Conservation (phyloP, 2,113 vertebrate genomes). For the Macaca fascicularis region DNA sequence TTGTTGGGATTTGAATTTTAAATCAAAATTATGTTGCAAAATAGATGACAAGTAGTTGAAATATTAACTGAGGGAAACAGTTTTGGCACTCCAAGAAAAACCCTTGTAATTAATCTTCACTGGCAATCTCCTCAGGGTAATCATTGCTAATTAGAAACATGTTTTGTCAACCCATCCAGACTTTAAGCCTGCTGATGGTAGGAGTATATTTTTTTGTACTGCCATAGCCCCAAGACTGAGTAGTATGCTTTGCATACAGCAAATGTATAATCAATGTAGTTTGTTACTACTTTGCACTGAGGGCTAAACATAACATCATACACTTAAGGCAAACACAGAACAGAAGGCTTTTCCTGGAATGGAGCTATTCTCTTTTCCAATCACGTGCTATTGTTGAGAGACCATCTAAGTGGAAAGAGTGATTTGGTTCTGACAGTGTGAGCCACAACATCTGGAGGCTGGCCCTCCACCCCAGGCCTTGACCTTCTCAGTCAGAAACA, state of each 20-base stretch:
- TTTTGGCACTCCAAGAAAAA: constrained; percentile 58
- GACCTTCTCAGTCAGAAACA: constrained; percentile 40
- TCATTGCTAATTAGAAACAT: constrained; percentile 71
- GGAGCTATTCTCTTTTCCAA: background rate
- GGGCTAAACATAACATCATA: background rate
- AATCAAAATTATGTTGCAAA: constrained; percentile 64
- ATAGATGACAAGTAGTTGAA: constrained; percentile 76
- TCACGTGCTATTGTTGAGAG: background rate
- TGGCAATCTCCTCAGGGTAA: constrained; percentile 61
- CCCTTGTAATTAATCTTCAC: constrained; percentile 69
- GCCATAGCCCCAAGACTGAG: background rate
- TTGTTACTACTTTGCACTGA: background rate
- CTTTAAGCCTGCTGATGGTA: background rate
- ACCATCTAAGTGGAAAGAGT: background rate
- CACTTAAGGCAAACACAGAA: background rate
- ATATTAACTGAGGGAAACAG: constrained; percentile 69
- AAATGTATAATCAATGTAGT: constrained; percentile 18
- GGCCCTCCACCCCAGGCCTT: background rate
- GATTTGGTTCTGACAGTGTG: background rate
- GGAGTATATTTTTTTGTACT: background rate
- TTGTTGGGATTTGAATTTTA: constrained; percentile 61
- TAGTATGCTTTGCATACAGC: constrained; percentile 3
- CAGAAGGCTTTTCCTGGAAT: constrained; percentile 4
- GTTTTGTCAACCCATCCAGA: constrained; percentile 13
- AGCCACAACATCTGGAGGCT: constrained; percentile 17